Evolutionary conservation across 2,113 vertebrate genomes (phyloP), one percentile per base, ranked within the genome.

Genomic region (Orycteropus afer): DNA sequence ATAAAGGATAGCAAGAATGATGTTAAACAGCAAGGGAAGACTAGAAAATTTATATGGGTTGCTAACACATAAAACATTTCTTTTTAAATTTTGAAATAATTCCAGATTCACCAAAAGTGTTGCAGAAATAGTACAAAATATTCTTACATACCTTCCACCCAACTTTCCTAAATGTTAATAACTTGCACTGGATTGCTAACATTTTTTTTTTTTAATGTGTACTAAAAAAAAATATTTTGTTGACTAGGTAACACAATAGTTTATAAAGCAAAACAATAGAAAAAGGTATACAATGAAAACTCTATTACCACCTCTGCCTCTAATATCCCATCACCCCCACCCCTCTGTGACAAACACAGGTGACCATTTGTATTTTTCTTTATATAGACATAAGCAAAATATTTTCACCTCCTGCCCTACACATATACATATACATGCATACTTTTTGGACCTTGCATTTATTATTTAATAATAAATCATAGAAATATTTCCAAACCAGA

Each of bases 401-500:
- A 71, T 73, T 90, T 80, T 86, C 91, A 84, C 15, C 23, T 17
- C 27, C 7, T 73, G 34, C 32, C 74, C 67, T 22, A 47, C 37
- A 47, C 32, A 59, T 20, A 79, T 22, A 55, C 34, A 29, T 59
- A 91, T 49, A 20, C 82, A 40, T 73, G 63, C 20, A 61, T 83
- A 92, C 59, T 89, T 6, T 69, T 49, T 90, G 42, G 53, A 53
- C 12, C 14, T 86, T 88, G 57, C 74, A n/a, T 89, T 78, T 89
- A 53, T 57, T 61, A 84, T 63, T 90, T 92, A 95, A 78, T 51
- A 89, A n/a, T 49, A 34, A 32, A 57, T 15, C 45, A 78, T 91
- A 55, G 90, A 91, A 84, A 91, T 25, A 92, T 55, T 93, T 95
- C 65, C 74, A 95, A 96, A 65, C 53, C 59, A 89, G n/a, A 85